These are phyloP conservation scores for Lophotis ruficrista DNA, from an alignment of 2,113 vertebrate species.

Conservation along the genomic window DNA sequence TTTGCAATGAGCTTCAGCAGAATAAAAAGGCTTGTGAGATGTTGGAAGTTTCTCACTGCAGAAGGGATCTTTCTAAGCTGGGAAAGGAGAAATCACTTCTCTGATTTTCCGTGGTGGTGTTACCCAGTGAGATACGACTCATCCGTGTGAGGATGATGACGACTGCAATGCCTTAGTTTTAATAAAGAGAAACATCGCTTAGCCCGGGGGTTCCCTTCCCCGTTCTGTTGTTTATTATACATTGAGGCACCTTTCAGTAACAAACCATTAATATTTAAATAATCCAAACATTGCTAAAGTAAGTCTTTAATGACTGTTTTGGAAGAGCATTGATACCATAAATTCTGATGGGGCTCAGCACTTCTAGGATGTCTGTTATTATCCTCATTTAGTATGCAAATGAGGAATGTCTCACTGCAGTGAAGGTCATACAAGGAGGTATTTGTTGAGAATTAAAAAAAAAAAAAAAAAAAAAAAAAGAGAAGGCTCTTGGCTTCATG, in stretches of 20 bases:
- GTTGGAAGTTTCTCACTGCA: accelerated
- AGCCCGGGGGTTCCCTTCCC: not conserved
- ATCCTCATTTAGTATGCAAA: conserved; percentile 59
- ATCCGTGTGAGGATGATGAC: too few species aligned
- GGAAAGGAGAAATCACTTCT: not conserved
- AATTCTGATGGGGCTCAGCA: conserved; percentile 20
- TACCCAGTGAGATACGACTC: accelerated
- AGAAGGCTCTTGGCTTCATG: not conserved
- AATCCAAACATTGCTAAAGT: not conserved
- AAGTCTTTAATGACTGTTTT: not conserved
- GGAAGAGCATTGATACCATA: conserved; percentile 8
- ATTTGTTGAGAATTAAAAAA: not conserved
- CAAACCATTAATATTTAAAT: not conserved
- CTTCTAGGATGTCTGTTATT: conserved; percentile 36
- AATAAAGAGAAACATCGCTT: not conserved
- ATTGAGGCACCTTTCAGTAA: not conserved
- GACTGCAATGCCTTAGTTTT: not conserved
- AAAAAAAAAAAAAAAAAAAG: not conserved
- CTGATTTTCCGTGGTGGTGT: not conserved
- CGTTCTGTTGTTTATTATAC: not conserved
- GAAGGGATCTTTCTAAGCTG: not conserved
- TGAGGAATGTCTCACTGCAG: not conserved
- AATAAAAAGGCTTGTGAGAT: not conserved
- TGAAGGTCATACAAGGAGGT: not conserved
- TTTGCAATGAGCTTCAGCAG: not conserved